phyloP scores from a whole-genome alignment of 1,140 invertebrate species.

The Apis florea region DNA sequence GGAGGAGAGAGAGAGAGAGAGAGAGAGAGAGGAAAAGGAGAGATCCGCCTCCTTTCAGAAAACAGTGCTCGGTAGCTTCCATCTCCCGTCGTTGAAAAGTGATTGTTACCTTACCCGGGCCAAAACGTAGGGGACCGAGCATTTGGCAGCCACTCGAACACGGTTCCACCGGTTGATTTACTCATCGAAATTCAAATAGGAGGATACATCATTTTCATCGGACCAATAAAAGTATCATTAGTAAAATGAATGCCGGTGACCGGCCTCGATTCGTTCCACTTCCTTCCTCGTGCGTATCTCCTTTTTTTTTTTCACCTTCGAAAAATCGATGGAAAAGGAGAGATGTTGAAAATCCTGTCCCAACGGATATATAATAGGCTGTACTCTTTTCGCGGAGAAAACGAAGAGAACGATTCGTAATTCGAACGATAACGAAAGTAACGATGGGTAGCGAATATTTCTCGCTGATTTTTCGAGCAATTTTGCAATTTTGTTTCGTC shows the following conservation, averaged over 20 bases:
- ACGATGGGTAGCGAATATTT: no score
- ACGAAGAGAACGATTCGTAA: no score
- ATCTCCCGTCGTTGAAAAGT: conserved; percentile 56
- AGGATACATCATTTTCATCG: conserved; percentile 51
- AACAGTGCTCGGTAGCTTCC: conserved; percentile 56
- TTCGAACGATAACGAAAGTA: no score
- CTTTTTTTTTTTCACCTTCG: neutral
- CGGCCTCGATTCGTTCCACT: conserved; percentile 22
- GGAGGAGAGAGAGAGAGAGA: neutral
- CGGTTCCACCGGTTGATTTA: conserved; percentile 35
- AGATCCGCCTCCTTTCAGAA: conserved; percentile 58
- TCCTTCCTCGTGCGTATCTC: no score
- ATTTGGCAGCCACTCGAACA: conserved; percentile 49
- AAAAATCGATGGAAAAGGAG: neutral
- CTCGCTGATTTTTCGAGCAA: no score
- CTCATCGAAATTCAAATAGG: conserved; percentile 56
- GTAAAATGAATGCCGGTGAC: conserved; percentile 29
- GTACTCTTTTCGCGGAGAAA: no score
- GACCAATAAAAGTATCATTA: conserved; percentile 48
- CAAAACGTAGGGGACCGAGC: conserved; percentile 46
- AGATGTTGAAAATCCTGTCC: neutral
- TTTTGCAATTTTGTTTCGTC: no score
- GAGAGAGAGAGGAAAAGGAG: neutral
- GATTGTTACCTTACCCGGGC: conserved; percentile 65
- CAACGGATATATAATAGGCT: no score